phyloP scores from a whole-genome alignment of 2,797 vertebrate genomes.

The Monodelphis domestica region DNA sequence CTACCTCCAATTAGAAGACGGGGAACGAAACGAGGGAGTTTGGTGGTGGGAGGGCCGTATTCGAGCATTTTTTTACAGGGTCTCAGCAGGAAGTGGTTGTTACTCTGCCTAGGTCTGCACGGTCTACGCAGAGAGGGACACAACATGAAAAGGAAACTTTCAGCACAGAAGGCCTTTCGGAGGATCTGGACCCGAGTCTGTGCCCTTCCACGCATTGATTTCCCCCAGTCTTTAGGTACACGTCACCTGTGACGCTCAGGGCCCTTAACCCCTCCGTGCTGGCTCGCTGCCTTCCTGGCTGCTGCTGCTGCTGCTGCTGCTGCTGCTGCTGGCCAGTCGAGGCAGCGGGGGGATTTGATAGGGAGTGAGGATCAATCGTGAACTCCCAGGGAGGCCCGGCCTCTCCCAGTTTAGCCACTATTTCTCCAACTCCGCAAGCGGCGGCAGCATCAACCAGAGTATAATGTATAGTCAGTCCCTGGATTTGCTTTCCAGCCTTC shows the following conservation, averaged over 20 bases:
- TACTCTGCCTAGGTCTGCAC: background rate
- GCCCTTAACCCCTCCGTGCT: conserved; percentile 51
- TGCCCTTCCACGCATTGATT: background rate
- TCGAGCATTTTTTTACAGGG: background rate
- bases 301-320: conserved; percentile 46
- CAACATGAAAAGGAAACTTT: background rate
- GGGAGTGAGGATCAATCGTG: background rate
- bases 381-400: background rate
- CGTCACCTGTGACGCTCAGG: conserved; percentile 72
- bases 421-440: background rate
- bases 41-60: background rate
- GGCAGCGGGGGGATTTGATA: background rate
- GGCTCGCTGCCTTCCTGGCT: conserved; percentile 4
- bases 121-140: no score
- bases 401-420: background rate
- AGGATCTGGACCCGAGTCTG: background rate
- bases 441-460: background rate
- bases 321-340: background rate
- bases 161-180: conserved; percentile 9
- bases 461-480: background rate
- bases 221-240: conserved; percentile 2
- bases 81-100: background rate
- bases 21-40: background rate
- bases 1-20: background rate
- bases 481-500: background rate